Base-by-base conservation (phyloP, 2,888 invertebrate species). In the Drosophila koepferae region DNA sequence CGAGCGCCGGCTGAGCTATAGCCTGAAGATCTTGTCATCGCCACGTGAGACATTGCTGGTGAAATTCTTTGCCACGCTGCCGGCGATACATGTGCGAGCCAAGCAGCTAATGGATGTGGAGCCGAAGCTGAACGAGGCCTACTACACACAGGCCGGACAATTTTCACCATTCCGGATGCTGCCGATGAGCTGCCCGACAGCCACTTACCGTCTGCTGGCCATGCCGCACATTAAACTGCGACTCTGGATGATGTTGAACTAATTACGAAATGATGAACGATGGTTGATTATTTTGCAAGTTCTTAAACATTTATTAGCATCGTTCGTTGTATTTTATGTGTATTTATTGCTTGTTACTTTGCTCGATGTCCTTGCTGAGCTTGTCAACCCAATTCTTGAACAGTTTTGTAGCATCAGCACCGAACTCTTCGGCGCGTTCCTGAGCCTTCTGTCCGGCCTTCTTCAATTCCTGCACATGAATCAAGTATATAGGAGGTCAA, bases 241-340 rank as follows among this genome's bases (percentile, higher is more conserved):
- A 2, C n/a, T 82, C 8, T 81, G 82, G 75, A 69, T 81, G 69
- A 51, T 69, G n/a, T 12, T 67, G 31, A 20, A 55, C 16, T 69
- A 46, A 62, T 7, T 58, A 18, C 38, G 9, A 48, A 66, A 53
- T 20, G 38, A 56, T 20, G 38, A 4, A 20, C 10, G 12, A 18
- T 9, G n/a, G 34, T 40, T 43, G 18, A 31, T 40, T 60, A 31
- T 56, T 64, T 59, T 61, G 76, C 74, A 60, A 60, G 59, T 63
- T 72, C 46, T 60, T 59, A 62, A 51, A 43, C 14, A 67, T 76
- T 72, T 76, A 66, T 72, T 77, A 44, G 56, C 41, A 56, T 54
- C 23, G 36, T 66, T 66, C 16, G 28, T 51, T 40, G 46, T 56
- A 51, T 36, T 14, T 44, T 60, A n/a, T 54, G 12, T 41, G 44